Evolutionary conservation across 1,140 invertebrate genomes (phyloP), one percentile per base, ranked within the genome.

Genomic region (Ruditapes philippinarum): DNA sequence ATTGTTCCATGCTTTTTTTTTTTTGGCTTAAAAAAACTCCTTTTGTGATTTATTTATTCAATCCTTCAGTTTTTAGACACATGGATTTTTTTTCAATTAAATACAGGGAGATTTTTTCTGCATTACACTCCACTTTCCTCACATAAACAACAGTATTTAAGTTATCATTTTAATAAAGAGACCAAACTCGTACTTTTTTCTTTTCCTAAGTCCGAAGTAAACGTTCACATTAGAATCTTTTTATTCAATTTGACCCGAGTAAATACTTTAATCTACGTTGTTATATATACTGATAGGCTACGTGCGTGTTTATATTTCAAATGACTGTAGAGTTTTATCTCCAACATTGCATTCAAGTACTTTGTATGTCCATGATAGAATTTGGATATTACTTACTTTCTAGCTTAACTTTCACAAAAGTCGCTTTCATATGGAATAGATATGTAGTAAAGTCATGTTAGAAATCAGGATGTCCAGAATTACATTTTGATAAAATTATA

Each of bases 291-390:
- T 9, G 57, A 62, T 62, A n/a, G 57, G 25, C 28, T 1, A 28
- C 57, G 57, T 62, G 57, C 57, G 57, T 62, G 57, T 62, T 62
- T 62, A 62, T 62, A 28, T n/a, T 19, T 62, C 57, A n/a, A 28
- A 62, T 25, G 57, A 28, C 57, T 62, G n/a, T 62, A 28, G 14
- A 62, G 28, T 11, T n/a, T 62, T n/a, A 62, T 62, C 22, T 25
- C 57, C 25, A 28, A 25, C 57, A 7, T 62, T 62, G 25, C 14
- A 62, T 28, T 62, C 57, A 28, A 62, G 57, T 62, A 28, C 57
- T 62, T 62, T 62, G 57, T 62, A 62, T 62, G 3, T 62, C 57
- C 9, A 28, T 62, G 57, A 28, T 62, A 62, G 57, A 62, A 62
- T 62, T 62, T 62, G 25, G n/a, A 28, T 62, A 62, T 62, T 62